These are phyloP conservation scores for Columba guinea DNA, from an alignment of 2,797 vertebrate genomes.

Conservation along the genomic window DNA sequence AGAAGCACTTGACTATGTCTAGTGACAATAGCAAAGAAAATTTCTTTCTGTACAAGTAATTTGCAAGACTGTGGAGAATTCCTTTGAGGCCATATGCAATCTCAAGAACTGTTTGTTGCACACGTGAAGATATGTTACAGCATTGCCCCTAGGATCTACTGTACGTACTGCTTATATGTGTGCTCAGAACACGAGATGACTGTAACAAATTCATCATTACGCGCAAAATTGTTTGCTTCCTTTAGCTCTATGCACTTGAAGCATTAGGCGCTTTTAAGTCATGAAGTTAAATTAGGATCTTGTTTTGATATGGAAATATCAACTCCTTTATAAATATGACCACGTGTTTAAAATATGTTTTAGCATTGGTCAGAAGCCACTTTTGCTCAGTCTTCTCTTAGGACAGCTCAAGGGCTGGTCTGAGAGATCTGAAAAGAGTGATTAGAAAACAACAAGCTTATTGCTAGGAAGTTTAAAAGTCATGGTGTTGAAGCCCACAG, in stretches of 20 bases:
- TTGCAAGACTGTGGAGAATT: neutral
- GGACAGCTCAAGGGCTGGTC: neutral
- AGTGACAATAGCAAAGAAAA: neutral
- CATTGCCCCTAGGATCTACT: neutral
- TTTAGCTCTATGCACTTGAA: neutral
- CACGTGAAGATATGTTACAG: neutral
- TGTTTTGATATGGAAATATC: neutral
- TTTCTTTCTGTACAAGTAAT: neutral
- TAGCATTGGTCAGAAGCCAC: neutral
- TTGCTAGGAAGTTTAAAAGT: neutral
- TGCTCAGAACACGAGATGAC: neutral
- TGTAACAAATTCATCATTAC: neutral
- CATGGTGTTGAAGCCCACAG: neutral
- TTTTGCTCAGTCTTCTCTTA: neutral
- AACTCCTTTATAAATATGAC: neutral
- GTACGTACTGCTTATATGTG: accelerated
- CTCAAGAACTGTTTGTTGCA: neutral
- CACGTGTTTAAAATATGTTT: neutral
- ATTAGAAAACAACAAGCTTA: neutral
- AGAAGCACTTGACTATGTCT: neutral
- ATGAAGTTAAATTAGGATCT: neutral
- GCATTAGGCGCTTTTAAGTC: neutral
- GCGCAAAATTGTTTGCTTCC: neutral
- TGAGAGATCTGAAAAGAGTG: neutral
- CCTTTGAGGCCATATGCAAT: neutral